These are phyloP conservation scores for Clusia tigrina DNA, from an alignment of 2,888 invertebrate species.

Conservation along the genomic window DNA sequence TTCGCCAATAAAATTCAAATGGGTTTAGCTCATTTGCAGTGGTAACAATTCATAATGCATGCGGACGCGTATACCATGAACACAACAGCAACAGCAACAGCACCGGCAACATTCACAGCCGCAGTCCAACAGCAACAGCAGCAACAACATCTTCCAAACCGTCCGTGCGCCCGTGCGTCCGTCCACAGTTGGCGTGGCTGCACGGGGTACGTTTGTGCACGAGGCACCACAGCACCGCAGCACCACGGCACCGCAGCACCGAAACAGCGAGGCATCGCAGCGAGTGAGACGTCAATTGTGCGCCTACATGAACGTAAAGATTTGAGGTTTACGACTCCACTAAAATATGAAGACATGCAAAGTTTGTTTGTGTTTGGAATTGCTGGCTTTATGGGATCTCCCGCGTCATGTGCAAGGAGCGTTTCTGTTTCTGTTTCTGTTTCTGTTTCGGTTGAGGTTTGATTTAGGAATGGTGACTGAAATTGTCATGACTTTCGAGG, in stretches of 20 bases:
- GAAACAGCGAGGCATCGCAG: background rate
- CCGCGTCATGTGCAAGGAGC: too few species aligned
- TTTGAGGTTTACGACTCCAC: constrained; percentile 12
- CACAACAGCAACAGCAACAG: constrained; percentile 12
- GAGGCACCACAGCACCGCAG: too few species aligned
- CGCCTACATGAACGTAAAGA: constrained; percentile 19
- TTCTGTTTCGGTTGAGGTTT: too few species aligned
- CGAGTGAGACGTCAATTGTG: constrained; percentile 14
- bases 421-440: too few species aligned
- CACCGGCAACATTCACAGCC: background rate
- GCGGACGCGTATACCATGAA: background rate
- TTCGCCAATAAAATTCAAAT: constrained; percentile 25
- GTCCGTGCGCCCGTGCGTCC: too few species aligned
- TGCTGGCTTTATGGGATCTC: too few species aligned
- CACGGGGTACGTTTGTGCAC: background rate
- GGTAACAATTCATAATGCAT: constrained; percentile 10
- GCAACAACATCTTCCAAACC: constrained; percentile 3
- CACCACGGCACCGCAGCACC: too few species aligned
- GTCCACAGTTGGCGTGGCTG: background rate
- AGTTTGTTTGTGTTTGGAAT: background rate
- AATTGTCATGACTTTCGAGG: too few species aligned
- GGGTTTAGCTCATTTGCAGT: constrained; percentile 12
- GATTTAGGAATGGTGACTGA: too few species aligned
- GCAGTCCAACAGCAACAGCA: too few species aligned
- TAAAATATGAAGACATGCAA: background rate